Evolutionary conservation across 2,113 vertebrate genomes (phyloP), one percentile per base, ranked within the genome.

Genomic region (Pterocles gutturalis): DNA sequence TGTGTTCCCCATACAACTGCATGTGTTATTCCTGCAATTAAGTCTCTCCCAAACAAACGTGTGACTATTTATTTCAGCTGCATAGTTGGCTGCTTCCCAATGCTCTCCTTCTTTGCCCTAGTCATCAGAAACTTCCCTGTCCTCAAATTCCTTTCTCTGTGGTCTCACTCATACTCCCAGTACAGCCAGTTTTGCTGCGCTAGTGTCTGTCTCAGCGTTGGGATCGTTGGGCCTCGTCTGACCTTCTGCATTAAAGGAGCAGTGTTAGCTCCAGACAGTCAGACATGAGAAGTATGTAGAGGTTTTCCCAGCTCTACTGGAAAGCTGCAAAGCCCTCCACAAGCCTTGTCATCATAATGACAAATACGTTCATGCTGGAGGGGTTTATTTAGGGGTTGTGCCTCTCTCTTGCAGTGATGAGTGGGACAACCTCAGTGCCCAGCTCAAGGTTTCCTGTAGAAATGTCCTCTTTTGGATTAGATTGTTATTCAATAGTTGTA

Each of bases 91-190:
- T 85, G 91, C 93, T 94, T 94, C 70, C 95, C 94, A 97, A 2
- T 17, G 54, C 70, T 76, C 38, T 92, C 61, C 87, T 92, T 95
- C 90, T 95, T 95, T 95, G 70, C 76, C 45, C 65, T 45, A 84
- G 77, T 96, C 91, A 94, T 94, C 96, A 95, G 93, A 96, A 95
- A 62, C 89, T 84, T 94, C 91, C 61, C 66, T 85, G 84, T 87
- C 91, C 93, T 93, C 83, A 95, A 83, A 95, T 96, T 96, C 95
- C 81, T 95, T 85, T 96, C 93, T 97, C 89, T 96, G 91, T 94
- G 91, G 94, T 94, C 96, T 96, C 87, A 12, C 69, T 89, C 87
- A 53, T 64, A 29, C 81, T 95, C 89, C 87, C 80, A 71, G 26
- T 79, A 72, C 69, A 65, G 69, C 81, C 81, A 76, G 90, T 94